Evolutionary conservation across 2,797 vertebrate genomes (phyloP).

Genomic region (Picus viridis): DNA sequence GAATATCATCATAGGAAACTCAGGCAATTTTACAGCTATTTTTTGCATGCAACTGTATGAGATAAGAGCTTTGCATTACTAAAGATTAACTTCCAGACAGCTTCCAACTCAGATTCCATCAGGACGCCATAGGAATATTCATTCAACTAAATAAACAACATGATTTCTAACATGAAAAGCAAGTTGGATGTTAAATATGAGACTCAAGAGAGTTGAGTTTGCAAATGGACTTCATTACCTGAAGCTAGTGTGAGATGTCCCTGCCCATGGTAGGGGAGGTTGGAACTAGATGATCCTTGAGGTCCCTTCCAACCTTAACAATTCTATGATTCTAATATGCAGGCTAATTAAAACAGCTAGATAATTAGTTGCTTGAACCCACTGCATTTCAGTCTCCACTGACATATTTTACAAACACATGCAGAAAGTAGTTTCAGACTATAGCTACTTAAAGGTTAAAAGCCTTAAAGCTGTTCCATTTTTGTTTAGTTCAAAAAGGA

Average conservation of each 20-base stretch:
- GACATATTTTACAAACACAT: neutral
- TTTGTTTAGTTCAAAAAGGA: neutral
- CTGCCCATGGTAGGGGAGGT: too few relatives aligned
- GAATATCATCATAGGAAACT: neutral
- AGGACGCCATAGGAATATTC: neutral
- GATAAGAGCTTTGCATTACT: neutral
- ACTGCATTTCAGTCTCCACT: neutral
- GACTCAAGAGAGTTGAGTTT: neutral
- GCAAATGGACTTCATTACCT: neutral
- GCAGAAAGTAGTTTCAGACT: neutral
- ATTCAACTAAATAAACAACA: neutral
- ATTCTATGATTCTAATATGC: too few relatives aligned
- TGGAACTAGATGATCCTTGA: too few relatives aligned
- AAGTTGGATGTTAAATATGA: neutral
- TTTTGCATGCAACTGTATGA: neutral
- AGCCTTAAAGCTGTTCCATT: neutral
- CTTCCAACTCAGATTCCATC: neutral
- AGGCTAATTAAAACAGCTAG: neutral
- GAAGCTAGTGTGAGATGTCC: neutral
- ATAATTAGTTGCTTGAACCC: neutral
- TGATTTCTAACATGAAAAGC: neutral
- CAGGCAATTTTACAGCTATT: neutral
- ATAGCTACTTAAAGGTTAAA: neutral
- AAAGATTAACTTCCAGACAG: neutral
- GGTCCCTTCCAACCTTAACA: too few relatives aligned